phyloP scores from a whole-genome alignment of 2,888 invertebrate genomes.

The Megastigmus dorsalis region DNA sequence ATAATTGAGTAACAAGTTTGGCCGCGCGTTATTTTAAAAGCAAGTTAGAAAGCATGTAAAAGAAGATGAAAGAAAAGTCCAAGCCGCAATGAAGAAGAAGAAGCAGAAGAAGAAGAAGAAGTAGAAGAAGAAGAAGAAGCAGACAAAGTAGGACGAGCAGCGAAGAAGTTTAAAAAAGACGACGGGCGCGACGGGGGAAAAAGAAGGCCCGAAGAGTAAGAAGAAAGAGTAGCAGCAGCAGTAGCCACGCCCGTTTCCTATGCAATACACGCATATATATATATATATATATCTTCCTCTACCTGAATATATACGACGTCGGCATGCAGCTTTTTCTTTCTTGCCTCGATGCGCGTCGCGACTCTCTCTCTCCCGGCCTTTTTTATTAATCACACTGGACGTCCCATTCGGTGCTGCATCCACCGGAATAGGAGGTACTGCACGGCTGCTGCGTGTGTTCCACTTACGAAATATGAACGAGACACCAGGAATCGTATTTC shows the following conservation, averaged over 20 bases:
- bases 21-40: conserved; percentile 32
- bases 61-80: conserved; percentile 3
- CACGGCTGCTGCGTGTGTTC: conserved; percentile 56
- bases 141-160: conserved; percentile 9
- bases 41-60: conserved; percentile 34
- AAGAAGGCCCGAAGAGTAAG: background rate
- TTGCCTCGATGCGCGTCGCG: background rate
- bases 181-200: background rate
- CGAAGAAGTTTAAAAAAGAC: conserved; percentile 27
- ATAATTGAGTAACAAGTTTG: conserved; percentile 49
- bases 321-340: conserved; percentile 12
- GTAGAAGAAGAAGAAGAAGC: background rate
- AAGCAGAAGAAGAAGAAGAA: background rate
- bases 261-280: conserved; percentile 36
- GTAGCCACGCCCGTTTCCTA: conserved; percentile 51
- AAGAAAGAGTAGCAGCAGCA: conserved; percentile 30
- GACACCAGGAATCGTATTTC: conserved; percentile 54
- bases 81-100: background rate
- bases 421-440: conserved; percentile 50
- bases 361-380: no score
- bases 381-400: conserved; percentile 37
- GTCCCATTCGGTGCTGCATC: conserved; percentile 22
- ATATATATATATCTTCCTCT: no score
- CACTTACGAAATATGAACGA: conserved; percentile 56
- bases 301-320: background rate